These are phyloP conservation scores for Microctenopoma steveboyesi DNA, from an alignment of 2,797 vertebrate genomes.

Conservation along the genomic window DNA sequence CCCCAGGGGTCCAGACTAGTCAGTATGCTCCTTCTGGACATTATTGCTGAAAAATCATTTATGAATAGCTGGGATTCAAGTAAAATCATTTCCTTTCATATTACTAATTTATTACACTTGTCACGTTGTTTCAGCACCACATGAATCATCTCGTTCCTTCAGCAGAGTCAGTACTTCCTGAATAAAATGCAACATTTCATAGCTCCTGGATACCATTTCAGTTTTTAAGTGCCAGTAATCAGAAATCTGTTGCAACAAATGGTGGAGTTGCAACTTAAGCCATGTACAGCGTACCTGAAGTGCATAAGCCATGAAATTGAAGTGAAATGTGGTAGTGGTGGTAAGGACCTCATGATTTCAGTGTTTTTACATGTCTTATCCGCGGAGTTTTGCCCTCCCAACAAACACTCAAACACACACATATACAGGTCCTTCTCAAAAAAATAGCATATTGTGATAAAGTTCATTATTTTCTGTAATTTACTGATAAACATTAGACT, in stretches of 20 bases:
- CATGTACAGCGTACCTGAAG: slow-evolving; percentile 44
- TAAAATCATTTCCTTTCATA: not conserved
- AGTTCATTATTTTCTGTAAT: too few species aligned
- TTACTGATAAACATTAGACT: too few species aligned
- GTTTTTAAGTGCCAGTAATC: slow-evolving; percentile 14
- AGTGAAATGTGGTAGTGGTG: slow-evolving; percentile 48
- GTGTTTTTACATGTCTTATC: slow-evolving; percentile 52
- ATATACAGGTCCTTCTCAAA: not conserved
- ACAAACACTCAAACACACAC: slow-evolving; percentile 33
- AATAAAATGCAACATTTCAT: slow-evolving; percentile 8
- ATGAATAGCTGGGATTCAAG: not conserved
- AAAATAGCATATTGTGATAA: too few species aligned
- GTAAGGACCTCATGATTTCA: slow-evolving; percentile 53
- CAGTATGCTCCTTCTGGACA: not conserved
- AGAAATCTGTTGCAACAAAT: slow-evolving; percentile 35
- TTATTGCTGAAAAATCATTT: not conserved
- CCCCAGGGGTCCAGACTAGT: not conserved
- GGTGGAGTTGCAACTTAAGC: slow-evolving; percentile 13
- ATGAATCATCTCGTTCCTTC: not conserved
- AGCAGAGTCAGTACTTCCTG: not conserved
- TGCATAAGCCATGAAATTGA: slow-evolving; percentile 51
- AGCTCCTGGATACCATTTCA: slow-evolving; percentile 8
- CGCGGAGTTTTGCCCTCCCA: slow-evolving; percentile 25
- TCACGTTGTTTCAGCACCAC: not conserved
- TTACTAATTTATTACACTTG: not conserved